Base-by-base conservation (phyloP, 2,113 vertebrate species). In the Peromyscus californicus region DNA sequence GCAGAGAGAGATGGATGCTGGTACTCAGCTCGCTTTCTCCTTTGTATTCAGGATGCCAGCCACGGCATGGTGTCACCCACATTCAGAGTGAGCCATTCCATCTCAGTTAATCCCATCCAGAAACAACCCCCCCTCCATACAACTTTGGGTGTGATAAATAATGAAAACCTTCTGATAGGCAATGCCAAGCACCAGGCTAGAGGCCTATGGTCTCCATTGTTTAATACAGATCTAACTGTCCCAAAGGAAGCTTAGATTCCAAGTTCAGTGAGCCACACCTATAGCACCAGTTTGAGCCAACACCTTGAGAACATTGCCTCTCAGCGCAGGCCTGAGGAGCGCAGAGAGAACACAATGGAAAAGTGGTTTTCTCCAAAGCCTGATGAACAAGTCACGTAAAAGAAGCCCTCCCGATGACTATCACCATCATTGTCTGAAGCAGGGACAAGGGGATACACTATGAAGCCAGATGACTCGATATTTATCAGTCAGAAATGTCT, bases 401-500 rank as follows among this genome's bases (percentile, higher is more conserved):
- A 93, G 93, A 95, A 95, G 92, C 72, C 57, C 76, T 93, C 84
- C 82, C 39, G 0, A 59, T 95, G 94, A 92, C 95, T 97, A 67
- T 85, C 72, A 92, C 94, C 91, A 96, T 96, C 96, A 94, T 95
- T 94, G 91, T 97, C 98, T 97, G 91, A 98, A 98, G 98, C 80
- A 94, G 97, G 96, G 97, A 97, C 97, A 94, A 97, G 90, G 91
- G 97, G 78, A 96, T 96, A 79, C 70, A 82, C 61, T 86, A 54
- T 91, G 85, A 91, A 97, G 95, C 95, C 98, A 98, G 98, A 98
- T 98, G 98, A 98, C 97, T 98, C 96, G 95, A 95, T 98, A 97
- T 98, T 98, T 98, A 98, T 96, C 97, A 98, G 97, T 98, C 97
- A 98, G 94, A 98, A 97, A 97, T 96, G 97, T 95, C 98, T 98